Conservation (phyloP, 2,113 vertebrate genomes). For the Irena cyanogastra region DNA sequence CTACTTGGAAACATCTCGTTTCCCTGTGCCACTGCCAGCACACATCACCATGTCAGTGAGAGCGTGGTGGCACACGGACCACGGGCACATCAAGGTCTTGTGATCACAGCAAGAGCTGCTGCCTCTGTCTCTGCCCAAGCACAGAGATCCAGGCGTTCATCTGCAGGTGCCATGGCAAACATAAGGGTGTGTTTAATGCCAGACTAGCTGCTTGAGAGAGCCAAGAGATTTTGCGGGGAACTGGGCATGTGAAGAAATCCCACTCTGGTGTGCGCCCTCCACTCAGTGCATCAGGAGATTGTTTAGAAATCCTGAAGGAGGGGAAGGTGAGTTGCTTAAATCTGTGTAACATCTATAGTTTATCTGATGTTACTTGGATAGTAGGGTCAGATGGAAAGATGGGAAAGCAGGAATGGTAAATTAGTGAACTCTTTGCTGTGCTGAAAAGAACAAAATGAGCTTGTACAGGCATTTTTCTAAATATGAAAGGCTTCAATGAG, state of each 20-base stretch:
- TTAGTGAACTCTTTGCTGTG: not conserved
- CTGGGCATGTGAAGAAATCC: not conserved
- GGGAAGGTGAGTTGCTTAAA: not conserved
- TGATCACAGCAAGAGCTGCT: fast-evolving
- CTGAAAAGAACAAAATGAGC: not conserved
- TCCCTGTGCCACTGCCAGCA: not conserved
- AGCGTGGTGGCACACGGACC: fast-evolving
- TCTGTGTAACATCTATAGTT: not conserved
- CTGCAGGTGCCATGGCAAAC: not conserved
- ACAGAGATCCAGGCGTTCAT: not conserved
- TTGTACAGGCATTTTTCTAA: no score
- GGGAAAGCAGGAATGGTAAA: not conserved
- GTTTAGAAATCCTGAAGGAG: not conserved
- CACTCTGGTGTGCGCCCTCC: not conserved
- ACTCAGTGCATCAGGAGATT: not conserved
- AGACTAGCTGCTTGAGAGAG: not conserved
- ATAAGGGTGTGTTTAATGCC: not conserved
- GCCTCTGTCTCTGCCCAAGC: not conserved
- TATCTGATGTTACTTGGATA: not conserved
- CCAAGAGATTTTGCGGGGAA: not conserved
- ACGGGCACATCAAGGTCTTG: fast-evolving
- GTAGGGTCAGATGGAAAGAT: not conserved
- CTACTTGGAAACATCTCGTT: not conserved
- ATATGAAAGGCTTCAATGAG: not conserved
- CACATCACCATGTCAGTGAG: not conserved